Base-by-base conservation (phyloP, 2,113 vertebrate species). In the Gobio gobio region DNA sequence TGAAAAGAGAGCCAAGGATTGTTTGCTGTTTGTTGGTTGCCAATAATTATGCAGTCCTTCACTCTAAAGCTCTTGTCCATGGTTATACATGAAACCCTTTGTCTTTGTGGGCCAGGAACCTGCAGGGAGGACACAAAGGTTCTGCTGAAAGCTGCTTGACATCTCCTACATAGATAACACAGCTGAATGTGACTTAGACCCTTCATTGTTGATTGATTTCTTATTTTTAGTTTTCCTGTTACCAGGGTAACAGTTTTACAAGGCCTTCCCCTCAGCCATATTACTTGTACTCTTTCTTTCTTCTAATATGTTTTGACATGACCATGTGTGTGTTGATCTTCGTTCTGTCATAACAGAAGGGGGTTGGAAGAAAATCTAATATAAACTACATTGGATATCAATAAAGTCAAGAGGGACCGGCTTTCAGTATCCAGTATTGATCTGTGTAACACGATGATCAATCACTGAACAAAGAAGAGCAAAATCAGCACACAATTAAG, bases 81-180 rank as follows among this genome's bases (percentile, higher is more conserved):
- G 33, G 73, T 80, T 68, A 58, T 56, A 70, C 49, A 72, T 83
- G 68, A 61, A 83, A 83, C 24, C 29, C 66, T 45, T 87, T 96
- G 95, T 95, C 96, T 95, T 94, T 91, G 93, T 94, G 92, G 93
- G 93, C 91, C 90, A 93, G 93, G 91, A 90, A 93, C 95, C 94
- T 93, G 93, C 94, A 94, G 95, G 91, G 94, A 95, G 92, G 92
- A 63, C 95, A 96, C 95, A 96, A 94, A 96, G 94, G 91, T 93
- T 94, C 93, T 93, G 94, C 36, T 93, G 94, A 95, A 95, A 96
- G 94, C 93, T 94, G 91, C 94, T 93, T 95, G 95, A 90, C 95
- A 96, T 96, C 95, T 95, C 90, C 83, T 24, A 20, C 92, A 78
- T 91, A 77, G 92, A 86, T 86, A 94, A 92, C 91, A 89, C 92